Base-by-base conservation (phyloP, 2,888 invertebrate species). In the Lumbricus terrestris region DNA sequence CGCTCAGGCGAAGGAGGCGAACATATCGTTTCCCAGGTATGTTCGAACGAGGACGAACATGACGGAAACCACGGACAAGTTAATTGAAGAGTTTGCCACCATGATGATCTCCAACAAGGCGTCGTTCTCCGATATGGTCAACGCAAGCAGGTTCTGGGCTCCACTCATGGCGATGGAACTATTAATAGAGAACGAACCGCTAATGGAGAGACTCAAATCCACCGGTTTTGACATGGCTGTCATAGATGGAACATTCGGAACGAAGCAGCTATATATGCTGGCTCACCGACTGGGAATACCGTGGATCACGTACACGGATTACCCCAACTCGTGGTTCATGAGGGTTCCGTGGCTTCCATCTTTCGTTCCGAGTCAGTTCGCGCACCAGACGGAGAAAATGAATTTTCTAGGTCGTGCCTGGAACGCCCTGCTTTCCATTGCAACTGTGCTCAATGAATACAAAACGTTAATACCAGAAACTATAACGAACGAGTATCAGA, bases 331-430 rank as follows among this genome's bases (percentile, higher is more conserved):
- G 1, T 91, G 90, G 91, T 35, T 89, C 4, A 47, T 91, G 20
- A 40, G 85, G 47, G 38, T 54, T 33, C 91, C 91, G 15, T 89
- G 88, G 83, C 69, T 91, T 23, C 91, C 91, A 35, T 91, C 91
- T 15, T 42, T 91, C 29, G 37, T 40, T 34, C 33, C 91, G 15
- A 18, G 40, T 35, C 33, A 90, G n/a, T 29, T 90, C 8, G 23
- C 47, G 23, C 18, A 16, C n/a, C 38, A 34, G 16, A 37, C 33
- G 29, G n/a, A 47, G 16, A 37, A 82, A 16, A 89, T 38, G 69
- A 83, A 69, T 16, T 91, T 91, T 35, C 37, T 38, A 13, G 34
- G 37, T 18, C 34, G 91, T 15, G 2, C 33, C 20, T 33, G 33
- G 23, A 91, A 90, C 42, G 85, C 85, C n/a, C 18, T 85, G 35